phyloP scores from a whole-genome alignment of 2,113 vertebrate genomes.

The Ophiodon elongatus region DNA sequence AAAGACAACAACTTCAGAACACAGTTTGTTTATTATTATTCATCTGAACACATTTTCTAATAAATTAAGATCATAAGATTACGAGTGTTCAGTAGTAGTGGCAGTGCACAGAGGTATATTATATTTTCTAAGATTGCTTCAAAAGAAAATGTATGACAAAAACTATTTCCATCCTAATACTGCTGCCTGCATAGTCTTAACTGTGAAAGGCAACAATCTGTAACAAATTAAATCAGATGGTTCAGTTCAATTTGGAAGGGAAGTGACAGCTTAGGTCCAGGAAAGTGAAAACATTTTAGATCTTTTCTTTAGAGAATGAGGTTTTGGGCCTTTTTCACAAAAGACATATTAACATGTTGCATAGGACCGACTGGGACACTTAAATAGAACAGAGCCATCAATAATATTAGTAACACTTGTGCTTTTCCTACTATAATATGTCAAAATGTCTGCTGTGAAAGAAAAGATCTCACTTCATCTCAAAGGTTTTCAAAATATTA shows the following conservation, averaged over 20 bases:
- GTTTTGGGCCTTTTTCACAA: neutral
- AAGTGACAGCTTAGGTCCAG: neutral
- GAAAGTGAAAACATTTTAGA: neutral
- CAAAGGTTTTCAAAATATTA: neutral
- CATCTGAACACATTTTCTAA: constrained; percentile 24
- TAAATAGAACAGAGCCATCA: neutral
- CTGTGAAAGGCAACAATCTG: neutral
- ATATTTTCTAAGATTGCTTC: neutral
- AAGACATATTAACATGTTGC: neutral
- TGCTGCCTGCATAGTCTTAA: constrained; percentile 8
- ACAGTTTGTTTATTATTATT: constrained; percentile 42
- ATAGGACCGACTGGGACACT: neutral
- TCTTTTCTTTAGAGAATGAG: neutral
- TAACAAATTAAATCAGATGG: neutral
- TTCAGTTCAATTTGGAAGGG: neutral
- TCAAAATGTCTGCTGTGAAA: neutral
- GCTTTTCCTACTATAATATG: neutral
- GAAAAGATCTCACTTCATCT: neutral
- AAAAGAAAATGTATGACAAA: constrained; percentile 2
- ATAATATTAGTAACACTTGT: neutral
- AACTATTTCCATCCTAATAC: neutral
- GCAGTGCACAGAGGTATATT: constrained; percentile 44
- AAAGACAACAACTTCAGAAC: constrained; percentile 5
- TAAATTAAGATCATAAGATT: constrained; percentile 23
- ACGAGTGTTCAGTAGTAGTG: constrained; percentile 37